A percentile compares a stretch with the other conserved stretches of the same genome.
These are phyloP conservation scores for Copsychus sechellarum DNA, from an alignment of 2,113 vertebrate species.

Conservation along the genomic window DNA sequence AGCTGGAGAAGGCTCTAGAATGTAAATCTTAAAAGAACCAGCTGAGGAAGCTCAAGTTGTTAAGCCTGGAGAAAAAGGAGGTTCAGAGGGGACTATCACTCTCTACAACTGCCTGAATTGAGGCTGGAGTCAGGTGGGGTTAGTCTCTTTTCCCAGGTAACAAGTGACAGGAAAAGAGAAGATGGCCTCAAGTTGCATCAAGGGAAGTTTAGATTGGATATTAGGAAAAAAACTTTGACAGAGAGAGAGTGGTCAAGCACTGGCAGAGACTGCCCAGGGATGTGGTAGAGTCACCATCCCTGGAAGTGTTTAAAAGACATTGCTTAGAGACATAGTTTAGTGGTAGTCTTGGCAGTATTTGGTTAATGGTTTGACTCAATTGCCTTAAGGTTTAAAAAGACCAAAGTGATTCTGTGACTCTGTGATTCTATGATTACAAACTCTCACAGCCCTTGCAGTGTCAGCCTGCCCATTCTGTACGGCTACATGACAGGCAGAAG, in stretches of 20 bases:
- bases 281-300: neutral
- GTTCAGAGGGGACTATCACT: neutral
- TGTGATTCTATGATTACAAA: neutral
- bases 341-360: neutral
- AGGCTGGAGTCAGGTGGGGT: neutral
- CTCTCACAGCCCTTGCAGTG: fast-evolving
- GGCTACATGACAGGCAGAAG: neutral
- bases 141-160: neutral
- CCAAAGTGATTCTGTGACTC: neutral
- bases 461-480: neutral
- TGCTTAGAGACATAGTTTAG: neutral
- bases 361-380: neutral
- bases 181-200: neutral
- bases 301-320: neutral
- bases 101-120: neutral
- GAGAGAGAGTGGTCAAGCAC: fast-evolving
- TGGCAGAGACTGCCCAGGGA: neutral
- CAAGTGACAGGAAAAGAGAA: neutral
- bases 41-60: neutral
- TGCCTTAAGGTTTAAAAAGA: neutral
- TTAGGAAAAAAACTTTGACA: neutral
- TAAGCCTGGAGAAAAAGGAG: neutral
- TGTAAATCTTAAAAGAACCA: fast-evolving
- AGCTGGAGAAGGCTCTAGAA: neutral
- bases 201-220: neutral